Evolutionary conservation across 2,113 vertebrate species (phyloP).

Genomic region (Eleginops maclovinus): DNA sequence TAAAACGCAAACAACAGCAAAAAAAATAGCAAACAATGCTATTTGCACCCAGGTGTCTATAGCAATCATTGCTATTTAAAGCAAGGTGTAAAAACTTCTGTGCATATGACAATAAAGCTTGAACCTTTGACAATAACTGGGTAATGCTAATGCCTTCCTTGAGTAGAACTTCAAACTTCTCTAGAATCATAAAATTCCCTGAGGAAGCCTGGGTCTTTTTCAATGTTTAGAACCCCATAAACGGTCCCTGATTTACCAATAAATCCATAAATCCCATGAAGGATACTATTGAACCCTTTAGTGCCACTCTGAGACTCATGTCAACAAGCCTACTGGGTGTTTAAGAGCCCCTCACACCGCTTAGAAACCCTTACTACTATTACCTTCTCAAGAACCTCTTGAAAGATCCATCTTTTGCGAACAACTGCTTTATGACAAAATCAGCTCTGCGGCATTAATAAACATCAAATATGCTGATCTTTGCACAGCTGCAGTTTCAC

Average conservation of each 20-base stretch:
- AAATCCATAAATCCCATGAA: neutral
- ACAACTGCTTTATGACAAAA: too few relatives aligned
- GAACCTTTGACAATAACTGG: too few relatives aligned
- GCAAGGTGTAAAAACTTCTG: too few relatives aligned
- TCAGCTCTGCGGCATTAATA: neutral
- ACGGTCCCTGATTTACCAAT: neutral
- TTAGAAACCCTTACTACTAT: neutral
- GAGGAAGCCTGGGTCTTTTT: neutral
- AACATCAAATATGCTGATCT: conserved; percentile 33
- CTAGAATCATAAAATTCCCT: neutral
- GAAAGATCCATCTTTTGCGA: too few relatives aligned
- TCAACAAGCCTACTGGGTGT: neutral
- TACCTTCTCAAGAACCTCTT: neutral
- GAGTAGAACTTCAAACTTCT: too few relatives aligned
- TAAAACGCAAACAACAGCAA: too few relatives aligned
- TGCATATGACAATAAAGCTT: too few relatives aligned
- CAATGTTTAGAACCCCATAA: neutral
- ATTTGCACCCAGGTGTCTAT: too few relatives aligned
- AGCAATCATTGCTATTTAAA: too few relatives aligned
- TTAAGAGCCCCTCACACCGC: neutral
- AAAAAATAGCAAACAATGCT: too few relatives aligned
- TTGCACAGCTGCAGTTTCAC: conserved; percentile 27
- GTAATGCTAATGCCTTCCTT: too few relatives aligned
- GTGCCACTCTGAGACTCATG: neutral
- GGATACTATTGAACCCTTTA: neutral